Base-by-base conservation (phyloP, 2,797 vertebrate genomes). In the Saxicola maurus region DNA sequence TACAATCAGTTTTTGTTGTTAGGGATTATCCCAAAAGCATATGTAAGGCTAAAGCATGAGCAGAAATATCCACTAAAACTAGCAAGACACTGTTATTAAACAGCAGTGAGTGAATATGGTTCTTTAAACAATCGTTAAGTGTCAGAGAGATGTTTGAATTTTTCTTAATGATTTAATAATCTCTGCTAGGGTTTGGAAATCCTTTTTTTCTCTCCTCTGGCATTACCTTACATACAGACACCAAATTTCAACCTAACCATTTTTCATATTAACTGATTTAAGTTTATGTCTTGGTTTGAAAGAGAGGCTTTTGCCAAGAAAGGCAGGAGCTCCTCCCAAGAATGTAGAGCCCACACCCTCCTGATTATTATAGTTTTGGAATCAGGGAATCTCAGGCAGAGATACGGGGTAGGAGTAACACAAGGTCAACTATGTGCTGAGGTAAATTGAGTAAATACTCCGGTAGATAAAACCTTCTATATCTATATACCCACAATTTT, bases 391-490 rank as follows among this genome's bases (percentile, higher is more conserved):
- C 10, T 42, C 42, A 20, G 42, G 42, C 18, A 42, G 18, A 42
- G 42, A 42, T 42, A 20, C 6, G 42, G 42, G 18, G 18, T 42
- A 42, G 42, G 42, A 42, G 6, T 42, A 42, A 42, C 19, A 20
- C 59, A 93, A 96, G 80, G 71, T 91, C 71, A 93, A 25, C 11
- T 43, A 37, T 38, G 11, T 73, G 73, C 55, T 84, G 61, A 96
- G 61, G 28, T 75, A 89, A 86, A 91, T 35, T 83, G 74, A 42
- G 37, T 89, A 76, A 55, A 79, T 76, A 84, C 13, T 75, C 17
- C 51, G 12, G 60, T 88, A 25, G 31, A n/a, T 82, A 79, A 93
- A 92, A 35, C 37, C 43, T 86, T 31, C 19, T 46, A 24, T 59
- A 40, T 15, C 43, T 59, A 42, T 35, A n/a, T 62, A 73, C 9